These are phyloP conservation scores for Eumaeus atala DNA, from an alignment of 1,140 invertebrate species.

Conservation along the genomic window DNA sequence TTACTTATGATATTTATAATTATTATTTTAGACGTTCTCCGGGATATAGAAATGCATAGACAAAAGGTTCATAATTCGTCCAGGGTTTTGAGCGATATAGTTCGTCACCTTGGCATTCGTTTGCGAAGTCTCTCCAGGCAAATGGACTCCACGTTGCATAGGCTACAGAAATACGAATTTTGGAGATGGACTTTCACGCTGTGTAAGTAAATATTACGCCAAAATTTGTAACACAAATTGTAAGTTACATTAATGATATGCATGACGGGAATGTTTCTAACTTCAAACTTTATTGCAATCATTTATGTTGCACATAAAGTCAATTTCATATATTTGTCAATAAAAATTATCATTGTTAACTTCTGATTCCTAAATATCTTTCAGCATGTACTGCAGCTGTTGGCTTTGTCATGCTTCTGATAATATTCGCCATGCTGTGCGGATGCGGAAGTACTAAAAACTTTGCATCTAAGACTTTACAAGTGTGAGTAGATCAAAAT, in stretches of 20 bases:
- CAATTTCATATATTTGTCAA: no score
- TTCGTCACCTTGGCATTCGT: slow-evolving; percentile 45
- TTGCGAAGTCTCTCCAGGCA: slow-evolving; percentile 40
- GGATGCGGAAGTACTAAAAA: slow-evolving; percentile 63
- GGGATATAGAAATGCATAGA: slow-evolving; percentile 49
- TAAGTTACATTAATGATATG: no score
- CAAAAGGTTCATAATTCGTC: slow-evolving; percentile 45
- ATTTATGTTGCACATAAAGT: no score
- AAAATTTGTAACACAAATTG: no score
- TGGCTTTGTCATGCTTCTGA: slow-evolving; percentile 49
- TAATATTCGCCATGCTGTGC: slow-evolving; percentile 53
- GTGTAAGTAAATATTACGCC: slow-evolving; percentile 30
- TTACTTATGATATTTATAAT: no score
- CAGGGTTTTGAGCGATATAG: slow-evolving; percentile 52
- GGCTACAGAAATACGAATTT: slow-evolving; percentile 54
- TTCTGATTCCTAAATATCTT: no score
- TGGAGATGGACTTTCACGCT: slow-evolving; percentile 55
- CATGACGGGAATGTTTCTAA: no score
- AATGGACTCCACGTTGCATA: slow-evolving; percentile 39
- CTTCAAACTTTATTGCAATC: no score
- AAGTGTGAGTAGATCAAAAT: slow-evolving; percentile 55
- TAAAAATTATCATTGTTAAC: no score
- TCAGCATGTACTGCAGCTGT: slow-evolving; percentile 53
- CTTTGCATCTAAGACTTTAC: slow-evolving; percentile 59
- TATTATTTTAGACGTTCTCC: slow-evolving; percentile 43